A percentile compares a stretch with the other conserved stretches of the same genome.
Evolutionary conservation across 2,113 vertebrate genomes (phyloP).

Genomic region (Paramormyrops kingsleyae): DNA sequence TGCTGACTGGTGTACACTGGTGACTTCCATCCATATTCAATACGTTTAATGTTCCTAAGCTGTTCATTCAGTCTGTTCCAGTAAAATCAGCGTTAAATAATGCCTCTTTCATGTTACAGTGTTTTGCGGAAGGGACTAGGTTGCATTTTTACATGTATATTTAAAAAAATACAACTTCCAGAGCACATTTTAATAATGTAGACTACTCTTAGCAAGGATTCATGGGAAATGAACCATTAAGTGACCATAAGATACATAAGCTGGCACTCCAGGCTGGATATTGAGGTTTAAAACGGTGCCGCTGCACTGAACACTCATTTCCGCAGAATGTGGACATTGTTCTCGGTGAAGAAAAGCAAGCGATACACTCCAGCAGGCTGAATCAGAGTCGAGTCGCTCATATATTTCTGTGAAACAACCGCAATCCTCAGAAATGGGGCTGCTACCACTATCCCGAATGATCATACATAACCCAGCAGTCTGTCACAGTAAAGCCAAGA

Average conservation of each 20-base stretch:
- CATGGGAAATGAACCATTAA: background rate
- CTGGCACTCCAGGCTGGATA: background rate
- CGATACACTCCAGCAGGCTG: background rate
- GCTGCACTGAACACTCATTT: background rate
- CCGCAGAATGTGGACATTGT: background rate
- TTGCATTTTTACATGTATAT: background rate
- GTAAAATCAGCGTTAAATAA: background rate
- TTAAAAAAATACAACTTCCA: background rate
- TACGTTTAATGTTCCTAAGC: background rate
- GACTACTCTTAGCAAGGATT: background rate
- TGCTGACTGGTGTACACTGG: background rate
- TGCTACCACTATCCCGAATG: background rate
- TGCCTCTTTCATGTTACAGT: background rate
- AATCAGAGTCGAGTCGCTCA: background rate
- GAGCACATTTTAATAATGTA: background rate
- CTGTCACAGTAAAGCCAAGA: background rate
- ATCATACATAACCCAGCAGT: background rate
- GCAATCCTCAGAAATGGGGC: background rate
- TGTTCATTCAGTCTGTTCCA: background rate
- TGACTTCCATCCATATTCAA: background rate
- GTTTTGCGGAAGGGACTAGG: background rate
- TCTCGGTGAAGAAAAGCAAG: background rate
- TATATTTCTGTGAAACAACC: background rate
- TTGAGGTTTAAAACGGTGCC: background rate
- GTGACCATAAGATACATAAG: background rate